A percentile compares a stretch with the other conserved stretches of the same genome.
phyloP scores from a whole-genome alignment of 2,797 vertebrate species.

The Myiotriccus ornatus region DNA sequence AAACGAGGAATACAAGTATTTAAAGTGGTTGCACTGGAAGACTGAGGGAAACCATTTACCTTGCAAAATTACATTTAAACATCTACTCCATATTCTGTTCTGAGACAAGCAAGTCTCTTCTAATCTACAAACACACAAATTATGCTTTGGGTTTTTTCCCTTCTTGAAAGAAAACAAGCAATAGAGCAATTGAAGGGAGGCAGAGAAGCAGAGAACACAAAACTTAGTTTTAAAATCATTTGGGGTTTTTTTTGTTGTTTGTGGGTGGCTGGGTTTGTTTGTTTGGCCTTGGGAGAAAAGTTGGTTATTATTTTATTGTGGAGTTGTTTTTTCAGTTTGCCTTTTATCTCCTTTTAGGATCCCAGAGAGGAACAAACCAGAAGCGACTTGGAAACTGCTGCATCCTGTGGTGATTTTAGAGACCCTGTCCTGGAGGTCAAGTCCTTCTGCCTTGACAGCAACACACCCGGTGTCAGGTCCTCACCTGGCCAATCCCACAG shows the following conservation, averaged over 20 bases:
- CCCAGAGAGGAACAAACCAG: not conserved
- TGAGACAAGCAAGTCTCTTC: not conserved
- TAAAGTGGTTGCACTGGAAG: not conserved
- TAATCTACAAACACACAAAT: not conserved
- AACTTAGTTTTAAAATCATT: not conserved
- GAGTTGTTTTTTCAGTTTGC: not conserved
- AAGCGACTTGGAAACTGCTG: not conserved
- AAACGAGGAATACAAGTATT: not conserved
- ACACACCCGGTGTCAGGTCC: not conserved
- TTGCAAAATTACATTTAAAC: not conserved
- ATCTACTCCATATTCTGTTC: not conserved
- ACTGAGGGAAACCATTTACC: not conserved
- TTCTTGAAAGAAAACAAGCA: not conserved
- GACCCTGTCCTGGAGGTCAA: not conserved
- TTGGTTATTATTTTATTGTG: not conserved
- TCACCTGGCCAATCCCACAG: accelerated
- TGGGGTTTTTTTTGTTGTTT: not conserved
- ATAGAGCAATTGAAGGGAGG: not conserved
- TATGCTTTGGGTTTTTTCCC: not conserved
- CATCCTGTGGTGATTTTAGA: not conserved
- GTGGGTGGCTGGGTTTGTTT: not conserved
- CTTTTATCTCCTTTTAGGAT: not conserved
- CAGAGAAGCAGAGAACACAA: not conserved
- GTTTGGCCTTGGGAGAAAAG: not conserved
- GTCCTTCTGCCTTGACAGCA: not conserved